Percentiles rank a stretch among this genome's conserved stretches.
Evolutionary conservation across 2,797 vertebrate species (phyloP).

Genomic region (Chloroceryle inda): DNA sequence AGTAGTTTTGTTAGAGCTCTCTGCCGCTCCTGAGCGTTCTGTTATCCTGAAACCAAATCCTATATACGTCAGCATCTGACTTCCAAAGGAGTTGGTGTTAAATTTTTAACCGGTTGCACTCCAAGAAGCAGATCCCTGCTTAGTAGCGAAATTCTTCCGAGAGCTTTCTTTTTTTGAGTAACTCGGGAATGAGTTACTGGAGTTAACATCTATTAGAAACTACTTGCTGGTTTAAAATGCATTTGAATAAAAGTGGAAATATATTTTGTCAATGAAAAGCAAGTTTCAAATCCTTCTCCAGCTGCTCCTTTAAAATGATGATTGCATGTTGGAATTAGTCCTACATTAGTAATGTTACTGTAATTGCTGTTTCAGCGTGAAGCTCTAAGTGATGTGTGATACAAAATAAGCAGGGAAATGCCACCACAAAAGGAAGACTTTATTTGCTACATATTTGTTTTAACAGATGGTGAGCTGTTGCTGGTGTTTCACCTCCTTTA

Average conservation of each 20-base stretch:
- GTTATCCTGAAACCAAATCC: not conserved
- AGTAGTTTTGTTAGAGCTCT: not conserved
- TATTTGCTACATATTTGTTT: constrained; percentile 50
- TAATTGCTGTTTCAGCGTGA: not conserved
- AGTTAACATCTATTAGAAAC: not conserved
- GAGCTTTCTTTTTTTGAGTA: not conserved
- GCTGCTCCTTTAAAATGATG: not conserved
- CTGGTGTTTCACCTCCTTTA: constrained; percentile 68
- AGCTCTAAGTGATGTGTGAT: not conserved
- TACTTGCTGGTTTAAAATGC: not conserved
- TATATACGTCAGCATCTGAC: not conserved
- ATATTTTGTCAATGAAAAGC: not conserved
- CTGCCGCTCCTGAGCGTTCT: not conserved
- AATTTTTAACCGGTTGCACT: not conserved
- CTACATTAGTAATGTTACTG: not conserved
- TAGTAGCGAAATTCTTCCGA: not conserved
- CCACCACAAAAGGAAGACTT: constrained; percentile 35
- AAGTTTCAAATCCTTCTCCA: not conserved
- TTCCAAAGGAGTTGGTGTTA: not conserved
- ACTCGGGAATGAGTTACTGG: not conserved
- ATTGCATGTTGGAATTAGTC: not conserved
- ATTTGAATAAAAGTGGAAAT: not conserved
- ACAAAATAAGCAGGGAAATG: constrained; percentile 2
- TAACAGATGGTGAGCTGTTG: constrained; percentile 47
- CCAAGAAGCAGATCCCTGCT: not conserved